Base-by-base conservation (phyloP, 2,888 invertebrate genomes). In the Mayetiola destructor region DNA sequence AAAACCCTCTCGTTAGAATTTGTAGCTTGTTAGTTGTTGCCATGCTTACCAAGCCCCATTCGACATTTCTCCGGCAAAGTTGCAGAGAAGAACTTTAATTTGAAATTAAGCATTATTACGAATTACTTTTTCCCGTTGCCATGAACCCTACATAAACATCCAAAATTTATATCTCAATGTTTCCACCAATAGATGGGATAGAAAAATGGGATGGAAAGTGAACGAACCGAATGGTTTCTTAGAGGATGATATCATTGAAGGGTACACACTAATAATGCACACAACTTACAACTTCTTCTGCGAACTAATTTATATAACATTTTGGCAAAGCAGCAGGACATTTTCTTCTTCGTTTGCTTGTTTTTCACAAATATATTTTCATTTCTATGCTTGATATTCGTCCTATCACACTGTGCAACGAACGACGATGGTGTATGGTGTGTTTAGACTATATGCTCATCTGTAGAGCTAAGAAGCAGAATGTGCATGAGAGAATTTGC, bases 71-170 rank as follows among this genome's bases (percentile, higher is more conserved):
- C n/a, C 48, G 16, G 48, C 48, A 48, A 48, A 23, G 23, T 48
- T 48, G n/a, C 27, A 23, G n/a, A n/a, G n/a, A 48, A 48, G 48
- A 48, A 48, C 48, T 48, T 48, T 48, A 48, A 48, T 48, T 48
- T 48, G 27, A 48, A 48, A 48, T 48, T 48, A 48, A 48, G 48
- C 48, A 48, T 48, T 48, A 23, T 48, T 48, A 48, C 48, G 48
- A 48, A 48, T 48, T 48, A 27, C 48, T 48, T 48, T n/a, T 48
- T 48, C 48, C 48, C 48, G 48, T 48, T 48, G 48, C 48, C 27
- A 48, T 48, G 48, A 48, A 48, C 48, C 48, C 48, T 48, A 48
- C 27, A 48, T 48, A 48, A 48, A 48, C 23, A 48, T 27, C 48
- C 27, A 27, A 48, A n/a, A n/a, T 27, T 48, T 48, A 48, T 48